phyloP scores from a whole-genome alignment of 1,140 invertebrate genomes.

The Eurytemora carolleeae region DNA sequence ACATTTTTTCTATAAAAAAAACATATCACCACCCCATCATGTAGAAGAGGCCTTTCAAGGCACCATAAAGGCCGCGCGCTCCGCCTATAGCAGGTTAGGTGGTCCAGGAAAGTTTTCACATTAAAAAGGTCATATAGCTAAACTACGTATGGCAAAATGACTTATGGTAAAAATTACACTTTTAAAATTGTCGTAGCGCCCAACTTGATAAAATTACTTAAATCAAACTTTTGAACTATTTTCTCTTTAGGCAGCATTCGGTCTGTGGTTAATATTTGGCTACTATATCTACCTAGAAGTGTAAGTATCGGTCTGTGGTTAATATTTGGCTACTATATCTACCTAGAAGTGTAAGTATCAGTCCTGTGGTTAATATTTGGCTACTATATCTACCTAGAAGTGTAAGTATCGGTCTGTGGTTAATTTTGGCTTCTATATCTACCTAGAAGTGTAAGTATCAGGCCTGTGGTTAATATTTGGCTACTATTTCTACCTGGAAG shows the following conservation, averaged over 20 bases:
- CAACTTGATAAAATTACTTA: slow-evolving; percentile 39
- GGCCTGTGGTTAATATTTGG: slow-evolving; percentile 19
- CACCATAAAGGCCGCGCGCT: no score
- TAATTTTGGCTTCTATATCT: no score
- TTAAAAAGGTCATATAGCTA: no score
- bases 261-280: slow-evolving; percentile 56
- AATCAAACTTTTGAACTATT: slow-evolving; percentile 44
- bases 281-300: slow-evolving; percentile 68
- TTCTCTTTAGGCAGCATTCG: slow-evolving; percentile 56
- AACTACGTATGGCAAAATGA: not conserved
- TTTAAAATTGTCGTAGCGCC: slow-evolving; percentile 26
- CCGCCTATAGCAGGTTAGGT: no score
- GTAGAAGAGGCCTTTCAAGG: no score
- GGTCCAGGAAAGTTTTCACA: no score
- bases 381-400: slow-evolving; percentile 68
- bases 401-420: no score
- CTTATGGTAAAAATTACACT: not conserved
- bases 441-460: no score
- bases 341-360: slow-evolving; percentile 51
- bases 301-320: slow-evolving; percentile 64
- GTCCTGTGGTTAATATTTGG: slow-evolving; percentile 52
- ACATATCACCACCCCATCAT: no score
- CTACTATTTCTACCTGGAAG: slow-evolving; percentile 5
- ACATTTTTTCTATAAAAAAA: no score
- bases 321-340: slow-evolving; percentile 65